Evolutionary conservation across 92 coral and sea anemone species (phyloP).

Genomic region (Parazoanthus swiftii): DNA sequence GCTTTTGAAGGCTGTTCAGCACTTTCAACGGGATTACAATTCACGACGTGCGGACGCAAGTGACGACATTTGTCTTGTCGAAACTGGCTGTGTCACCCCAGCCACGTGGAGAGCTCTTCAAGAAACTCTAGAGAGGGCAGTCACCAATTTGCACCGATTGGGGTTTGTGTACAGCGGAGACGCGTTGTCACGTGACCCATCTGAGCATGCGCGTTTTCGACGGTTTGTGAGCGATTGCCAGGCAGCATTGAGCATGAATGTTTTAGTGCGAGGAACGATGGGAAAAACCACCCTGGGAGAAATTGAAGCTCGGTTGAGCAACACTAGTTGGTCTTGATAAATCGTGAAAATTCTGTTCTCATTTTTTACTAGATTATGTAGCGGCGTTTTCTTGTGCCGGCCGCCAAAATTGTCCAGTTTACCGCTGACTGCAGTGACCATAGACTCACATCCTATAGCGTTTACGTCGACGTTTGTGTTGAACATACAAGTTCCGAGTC

Average conservation of each 20-base stretch:
- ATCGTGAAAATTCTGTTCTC: not conserved
- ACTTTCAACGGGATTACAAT: conserved; percentile 72
- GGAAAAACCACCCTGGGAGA: conserved; percentile 53
- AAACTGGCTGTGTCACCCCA: conserved; percentile 61
- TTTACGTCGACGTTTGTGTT: too few species aligned
- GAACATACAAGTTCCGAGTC: too few species aligned
- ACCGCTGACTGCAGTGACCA: too few species aligned
- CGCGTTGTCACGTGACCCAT: conserved; percentile 35
- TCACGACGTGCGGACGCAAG: not conserved
- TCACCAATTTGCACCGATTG: conserved; percentile 42
- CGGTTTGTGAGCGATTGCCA: conserved; percentile 62
- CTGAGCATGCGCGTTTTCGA: conserved; percentile 48
- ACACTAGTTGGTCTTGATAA: conserved; percentile 14
- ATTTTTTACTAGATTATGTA: not conserved
- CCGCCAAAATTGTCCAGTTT: not conserved
- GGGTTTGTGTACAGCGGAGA: conserved; percentile 57
- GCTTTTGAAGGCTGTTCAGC: conserved; percentile 59
- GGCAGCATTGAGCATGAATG: conserved; percentile 44
- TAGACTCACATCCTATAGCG: too few species aligned
- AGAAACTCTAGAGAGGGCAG: conserved; percentile 19
- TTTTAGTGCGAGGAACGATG: conserved; percentile 57
- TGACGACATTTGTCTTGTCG: conserved; percentile 36
- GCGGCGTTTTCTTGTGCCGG: not conserved
- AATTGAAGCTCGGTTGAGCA: conserved; percentile 32
- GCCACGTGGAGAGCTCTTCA: conserved; percentile 65